These are phyloP conservation scores for Mesorhabditis spiculigera DNA, from an alignment of 2,888 invertebrate genomes.

Conservation along the genomic window DNA sequence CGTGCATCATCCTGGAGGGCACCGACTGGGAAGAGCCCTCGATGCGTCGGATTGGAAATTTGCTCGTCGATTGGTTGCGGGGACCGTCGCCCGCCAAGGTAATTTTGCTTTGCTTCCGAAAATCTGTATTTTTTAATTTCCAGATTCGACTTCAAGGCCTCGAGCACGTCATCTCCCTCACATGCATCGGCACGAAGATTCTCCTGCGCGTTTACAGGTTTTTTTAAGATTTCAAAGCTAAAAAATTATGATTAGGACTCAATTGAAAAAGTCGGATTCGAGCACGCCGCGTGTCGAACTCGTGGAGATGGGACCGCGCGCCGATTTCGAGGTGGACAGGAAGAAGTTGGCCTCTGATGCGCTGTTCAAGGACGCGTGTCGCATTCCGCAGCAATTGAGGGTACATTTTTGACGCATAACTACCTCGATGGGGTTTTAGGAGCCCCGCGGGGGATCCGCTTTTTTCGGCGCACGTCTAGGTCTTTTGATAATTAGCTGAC, in stretches of 20 bases:
- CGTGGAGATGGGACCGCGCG: conserved; percentile 86
- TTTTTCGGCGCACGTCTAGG: not conserved
- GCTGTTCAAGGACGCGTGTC: conserved; percentile 63
- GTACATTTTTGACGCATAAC: conserved; percentile 2
- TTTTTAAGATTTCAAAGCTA: not conserved
- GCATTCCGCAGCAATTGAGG: conserved; percentile 34
- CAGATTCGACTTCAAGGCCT: conserved; percentile 81
- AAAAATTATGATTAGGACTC: conserved; percentile 66
- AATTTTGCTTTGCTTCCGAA: conserved; percentile 2
- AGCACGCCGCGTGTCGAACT: conserved; percentile 85
- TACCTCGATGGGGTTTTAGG: too few species aligned
- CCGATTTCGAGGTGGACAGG: conserved; percentile 77
- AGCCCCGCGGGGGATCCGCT: too few species aligned
- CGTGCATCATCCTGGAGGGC: conserved; percentile 85
- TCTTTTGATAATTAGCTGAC: not conserved
- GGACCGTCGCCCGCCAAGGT: conserved; percentile 74
- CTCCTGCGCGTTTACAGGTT: conserved; percentile 72
- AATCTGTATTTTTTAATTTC: conserved; percentile 7
- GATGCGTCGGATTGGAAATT: conserved; percentile 77
- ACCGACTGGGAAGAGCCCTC: conserved; percentile 81
- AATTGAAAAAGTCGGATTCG: conserved; percentile 84
- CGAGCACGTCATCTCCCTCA: conserved; percentile 87
- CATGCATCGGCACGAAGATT: conserved; percentile 73
- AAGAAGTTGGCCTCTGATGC: conserved; percentile 84
- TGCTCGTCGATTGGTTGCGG: conserved; percentile 85